Percentiles rank a stretch among this genome's conserved stretches.
These are phyloP conservation scores for Tamias sibiricus DNA, from an alignment of 2,113 vertebrate genomes.

Conservation along the genomic window DNA sequence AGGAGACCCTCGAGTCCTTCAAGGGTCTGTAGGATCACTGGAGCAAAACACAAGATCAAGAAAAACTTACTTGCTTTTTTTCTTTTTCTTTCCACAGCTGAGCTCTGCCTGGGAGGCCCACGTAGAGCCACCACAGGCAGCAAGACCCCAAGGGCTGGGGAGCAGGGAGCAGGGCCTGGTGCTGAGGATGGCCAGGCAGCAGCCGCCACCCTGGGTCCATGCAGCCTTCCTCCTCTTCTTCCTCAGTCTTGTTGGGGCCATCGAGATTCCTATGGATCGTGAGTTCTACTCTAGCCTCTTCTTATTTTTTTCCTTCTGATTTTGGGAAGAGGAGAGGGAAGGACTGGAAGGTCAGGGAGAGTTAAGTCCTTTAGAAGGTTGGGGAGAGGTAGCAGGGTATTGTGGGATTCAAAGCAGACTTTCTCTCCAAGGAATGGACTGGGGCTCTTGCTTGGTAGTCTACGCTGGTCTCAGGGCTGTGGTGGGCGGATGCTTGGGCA, in stretches of 20 bases:
- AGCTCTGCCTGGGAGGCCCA: constrained; percentile 51
- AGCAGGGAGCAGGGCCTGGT: constrained; percentile 29
- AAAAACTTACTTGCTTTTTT: neutral
- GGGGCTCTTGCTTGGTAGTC: neutral
- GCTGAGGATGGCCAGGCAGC: constrained; percentile 88
- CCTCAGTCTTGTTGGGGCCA: constrained; percentile 86
- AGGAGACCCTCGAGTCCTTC: neutral
- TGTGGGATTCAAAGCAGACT: neutral
- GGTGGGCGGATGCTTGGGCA: too few species aligned
- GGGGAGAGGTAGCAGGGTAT: neutral
- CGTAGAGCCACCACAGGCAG: neutral
- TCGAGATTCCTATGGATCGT: constrained; percentile 95
- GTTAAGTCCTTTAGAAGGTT: neutral
- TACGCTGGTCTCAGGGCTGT: neutral
- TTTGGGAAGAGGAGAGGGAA: neutral
- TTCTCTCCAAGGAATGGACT: neutral
- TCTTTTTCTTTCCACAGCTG: constrained; percentile 80
- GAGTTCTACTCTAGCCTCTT: constrained; percentile 83
- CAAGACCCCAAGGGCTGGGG: neutral
- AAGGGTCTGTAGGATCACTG: neutral
- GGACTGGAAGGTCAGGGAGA: too few species aligned
- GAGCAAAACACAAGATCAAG: neutral
- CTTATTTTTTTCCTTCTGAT: neutral
- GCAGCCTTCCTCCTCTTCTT: constrained; percentile 87
- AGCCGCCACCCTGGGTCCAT: constrained; percentile 75